A percentile compares a stretch with the other conserved stretches of the same genome.
phyloP scores from a whole-genome alignment of 1,140 invertebrate species.

The Diorhabda carinulata region DNA sequence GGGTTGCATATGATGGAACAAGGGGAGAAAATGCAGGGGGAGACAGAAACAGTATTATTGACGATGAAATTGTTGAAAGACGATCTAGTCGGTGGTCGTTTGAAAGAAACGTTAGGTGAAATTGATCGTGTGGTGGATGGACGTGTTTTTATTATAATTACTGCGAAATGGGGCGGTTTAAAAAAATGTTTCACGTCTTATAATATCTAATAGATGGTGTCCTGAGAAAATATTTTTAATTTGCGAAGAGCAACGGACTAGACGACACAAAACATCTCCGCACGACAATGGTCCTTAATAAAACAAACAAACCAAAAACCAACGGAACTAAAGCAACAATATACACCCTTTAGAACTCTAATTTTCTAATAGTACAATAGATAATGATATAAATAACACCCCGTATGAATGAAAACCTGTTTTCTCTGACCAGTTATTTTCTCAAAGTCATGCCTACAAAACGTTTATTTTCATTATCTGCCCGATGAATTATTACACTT shows the following conservation, averaged over 20 bases:
- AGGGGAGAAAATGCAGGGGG: too few species aligned
- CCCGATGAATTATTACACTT: slow-evolving; percentile 25
- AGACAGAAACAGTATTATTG: too few species aligned
- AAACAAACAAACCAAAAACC: slow-evolving; percentile 29
- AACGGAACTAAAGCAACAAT: slow-evolving; percentile 31
- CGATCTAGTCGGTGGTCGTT: background rate
- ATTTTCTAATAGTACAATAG: slow-evolving; percentile 25
- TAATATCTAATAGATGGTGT: too few species aligned
- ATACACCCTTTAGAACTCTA: slow-evolving; percentile 19
- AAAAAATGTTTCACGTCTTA: background rate
- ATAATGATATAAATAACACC: slow-evolving; percentile 29
- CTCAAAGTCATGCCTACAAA: slow-evolving; percentile 30
- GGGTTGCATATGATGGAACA: too few species aligned
- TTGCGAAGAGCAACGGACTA: background rate
- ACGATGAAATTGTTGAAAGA: too few species aligned
- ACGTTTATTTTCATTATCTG: slow-evolving; percentile 26
- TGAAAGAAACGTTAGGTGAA: background rate
- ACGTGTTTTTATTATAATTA: background rate
- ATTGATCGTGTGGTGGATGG: background rate
- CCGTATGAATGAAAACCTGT: slow-evolving; percentile 27
- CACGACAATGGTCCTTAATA: slow-evolving; percentile 12
- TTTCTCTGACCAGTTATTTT: slow-evolving; percentile 20
- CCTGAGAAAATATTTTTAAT: background rate
- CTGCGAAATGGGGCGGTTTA: background rate
- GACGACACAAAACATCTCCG: background rate